phyloP scores from a whole-genome alignment of 2,113 vertebrate species.

The Saccopteryx bilineata region DNA sequence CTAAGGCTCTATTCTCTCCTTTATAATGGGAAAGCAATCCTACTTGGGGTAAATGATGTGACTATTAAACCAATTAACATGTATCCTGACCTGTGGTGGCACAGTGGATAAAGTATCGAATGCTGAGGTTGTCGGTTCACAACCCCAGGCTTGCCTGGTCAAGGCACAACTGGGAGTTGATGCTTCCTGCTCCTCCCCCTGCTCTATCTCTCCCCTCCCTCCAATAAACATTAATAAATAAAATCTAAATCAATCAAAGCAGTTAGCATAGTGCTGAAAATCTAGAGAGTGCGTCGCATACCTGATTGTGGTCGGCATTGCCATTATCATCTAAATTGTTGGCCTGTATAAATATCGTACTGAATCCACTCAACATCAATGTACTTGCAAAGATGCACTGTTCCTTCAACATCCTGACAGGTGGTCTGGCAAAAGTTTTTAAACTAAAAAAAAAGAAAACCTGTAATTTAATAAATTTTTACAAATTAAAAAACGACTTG shows the following conservation, averaged over 20 bases:
- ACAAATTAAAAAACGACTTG: conserved; percentile 65
- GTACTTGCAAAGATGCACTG: conserved; percentile 25
- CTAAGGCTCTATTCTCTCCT: background rate
- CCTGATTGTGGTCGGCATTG: background rate
- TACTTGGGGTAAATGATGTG: background rate
- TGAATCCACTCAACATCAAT: conserved; percentile 9
- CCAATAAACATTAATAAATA: too few species aligned
- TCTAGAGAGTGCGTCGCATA: background rate
- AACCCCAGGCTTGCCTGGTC: too few species aligned
- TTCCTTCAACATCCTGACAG: conserved; percentile 59
- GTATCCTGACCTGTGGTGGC: too few species aligned
- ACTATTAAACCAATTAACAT: background rate
- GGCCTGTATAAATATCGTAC: background rate
- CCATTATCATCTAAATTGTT: background rate
- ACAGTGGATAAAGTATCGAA: too few species aligned
- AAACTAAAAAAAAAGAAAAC: background rate
- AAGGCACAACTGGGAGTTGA: too few species aligned
- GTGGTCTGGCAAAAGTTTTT: background rate
- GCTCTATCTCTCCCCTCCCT: too few species aligned
- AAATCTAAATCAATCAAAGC: background rate
- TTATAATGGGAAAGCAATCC: background rate
- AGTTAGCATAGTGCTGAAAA: background rate
- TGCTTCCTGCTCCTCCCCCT: too few species aligned
- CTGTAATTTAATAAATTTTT: conserved; percentile 65
- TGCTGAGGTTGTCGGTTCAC: too few species aligned